These are phyloP conservation scores for Acanthis flammea DNA, from an alignment of 2,797 vertebrate genomes.

Conservation along the genomic window DNA sequence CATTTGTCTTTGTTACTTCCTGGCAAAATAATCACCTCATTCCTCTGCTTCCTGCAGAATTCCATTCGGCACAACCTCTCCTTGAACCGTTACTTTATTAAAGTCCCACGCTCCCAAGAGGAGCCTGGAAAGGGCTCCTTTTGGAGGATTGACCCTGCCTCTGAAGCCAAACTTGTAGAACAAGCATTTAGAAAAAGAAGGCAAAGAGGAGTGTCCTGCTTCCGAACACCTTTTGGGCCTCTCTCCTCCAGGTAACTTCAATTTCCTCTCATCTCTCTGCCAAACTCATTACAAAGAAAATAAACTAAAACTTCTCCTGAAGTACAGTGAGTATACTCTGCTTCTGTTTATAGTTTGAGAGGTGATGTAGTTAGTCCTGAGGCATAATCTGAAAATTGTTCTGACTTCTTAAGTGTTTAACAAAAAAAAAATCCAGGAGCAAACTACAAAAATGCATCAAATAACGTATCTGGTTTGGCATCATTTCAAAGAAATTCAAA, in stretches of 20 bases:
- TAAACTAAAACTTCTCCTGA: neutral
- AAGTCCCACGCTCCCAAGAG: slow-evolving; percentile 97
- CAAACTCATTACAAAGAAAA: neutral
- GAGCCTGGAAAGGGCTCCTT: slow-evolving; percentile 99
- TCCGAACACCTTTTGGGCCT: slow-evolving; percentile 95
- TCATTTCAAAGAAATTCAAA: slow-evolving; percentile 28
- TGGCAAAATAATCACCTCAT: neutral
- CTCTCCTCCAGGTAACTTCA: slow-evolving; percentile 90
- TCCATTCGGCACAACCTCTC: slow-evolving; percentile 99
- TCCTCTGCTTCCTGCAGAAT: slow-evolving; percentile 80
- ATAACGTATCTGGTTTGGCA: neutral
- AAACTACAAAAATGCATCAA: neutral
- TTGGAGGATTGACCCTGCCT: slow-evolving; percentile 95
- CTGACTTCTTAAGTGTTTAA: neutral
- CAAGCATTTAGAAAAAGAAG: slow-evolving; percentile 97
- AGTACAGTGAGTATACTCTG: neutral
- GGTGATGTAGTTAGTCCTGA: neutral
- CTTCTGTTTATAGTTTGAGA: neutral
- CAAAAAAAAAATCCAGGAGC: neutral
- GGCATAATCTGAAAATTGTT: slow-evolving; percentile 3
- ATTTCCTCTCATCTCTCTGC: neutral
- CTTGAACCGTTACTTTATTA: slow-evolving; percentile 98
- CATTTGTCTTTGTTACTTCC: neutral
- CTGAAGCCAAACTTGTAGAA: slow-evolving; percentile 94
- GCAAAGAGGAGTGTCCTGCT: slow-evolving; percentile 95